These are phyloP conservation scores for Magallana nippona DNA, from an alignment of 2,888 invertebrate species.

Conservation along the genomic window DNA sequence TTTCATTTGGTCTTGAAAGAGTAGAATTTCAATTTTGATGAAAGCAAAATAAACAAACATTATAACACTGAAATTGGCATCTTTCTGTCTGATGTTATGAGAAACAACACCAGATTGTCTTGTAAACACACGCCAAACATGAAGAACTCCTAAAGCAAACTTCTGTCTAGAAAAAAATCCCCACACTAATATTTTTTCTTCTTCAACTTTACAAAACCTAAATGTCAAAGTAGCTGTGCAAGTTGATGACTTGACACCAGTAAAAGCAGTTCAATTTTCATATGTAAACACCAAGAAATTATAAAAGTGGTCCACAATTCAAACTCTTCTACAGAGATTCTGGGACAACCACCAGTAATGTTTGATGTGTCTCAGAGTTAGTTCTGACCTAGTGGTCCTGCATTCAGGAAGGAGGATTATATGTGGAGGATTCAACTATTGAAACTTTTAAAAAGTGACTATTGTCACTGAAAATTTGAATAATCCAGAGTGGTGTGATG, in stretches of 20 bases:
- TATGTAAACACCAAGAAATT: neutral
- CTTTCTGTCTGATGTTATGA: neutral
- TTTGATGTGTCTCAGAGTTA: too few relatives aligned
- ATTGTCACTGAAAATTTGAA: too few relatives aligned
- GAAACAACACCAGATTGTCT: conserved; percentile 14
- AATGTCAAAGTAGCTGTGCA: neutral
- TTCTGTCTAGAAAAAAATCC: conserved; percentile 9
- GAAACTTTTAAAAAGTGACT: too few relatives aligned
- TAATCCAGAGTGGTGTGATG: too few relatives aligned
- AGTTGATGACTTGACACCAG: neutral
- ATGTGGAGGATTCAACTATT: too few relatives aligned
- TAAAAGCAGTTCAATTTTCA: neutral
- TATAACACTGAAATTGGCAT: neutral
- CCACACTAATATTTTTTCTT: conserved; percentile 25
- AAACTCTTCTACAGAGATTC: neutral
- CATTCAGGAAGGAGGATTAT: too few relatives aligned
- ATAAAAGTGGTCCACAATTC: neutral
- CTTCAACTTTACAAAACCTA: conserved; percentile 19
- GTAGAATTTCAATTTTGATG: neutral
- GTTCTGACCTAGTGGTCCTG: too few relatives aligned
- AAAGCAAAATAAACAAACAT: neutral
- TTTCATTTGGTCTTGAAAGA: neutral
- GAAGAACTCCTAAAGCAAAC: neutral
- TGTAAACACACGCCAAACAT: neutral
- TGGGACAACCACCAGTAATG: too few relatives aligned